Percentiles rank a stretch among this genome's conserved stretches.
Conservation (phyloP, 1,140 invertebrate species). For the Ptiloglossa arizonensis region DNA sequence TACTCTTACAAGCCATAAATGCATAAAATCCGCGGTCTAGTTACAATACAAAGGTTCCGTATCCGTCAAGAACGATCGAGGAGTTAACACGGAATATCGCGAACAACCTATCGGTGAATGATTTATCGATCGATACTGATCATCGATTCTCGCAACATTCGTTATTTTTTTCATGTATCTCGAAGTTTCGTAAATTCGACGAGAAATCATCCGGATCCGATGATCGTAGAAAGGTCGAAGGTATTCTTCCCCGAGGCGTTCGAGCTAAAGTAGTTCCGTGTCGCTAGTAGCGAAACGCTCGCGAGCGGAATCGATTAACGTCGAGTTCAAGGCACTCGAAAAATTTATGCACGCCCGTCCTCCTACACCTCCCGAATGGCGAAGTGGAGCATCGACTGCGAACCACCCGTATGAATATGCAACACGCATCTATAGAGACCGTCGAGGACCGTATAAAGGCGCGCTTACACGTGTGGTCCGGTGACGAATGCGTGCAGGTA, state of each 20-base stretch:
- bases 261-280: background rate
- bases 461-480: constrained; percentile 55
- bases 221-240: background rate
- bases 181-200: no score
- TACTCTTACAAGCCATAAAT: no score
- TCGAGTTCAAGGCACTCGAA: constrained; percentile 56
- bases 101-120: no score
- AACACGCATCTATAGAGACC: constrained; percentile 53
- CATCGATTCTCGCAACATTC: no score
- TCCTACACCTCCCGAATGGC: constrained; percentile 66
- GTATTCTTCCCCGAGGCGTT: background rate
- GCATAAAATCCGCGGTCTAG: no score
- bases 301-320: constrained; percentile 56
- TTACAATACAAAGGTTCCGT: no score
- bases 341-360: constrained; percentile 71
- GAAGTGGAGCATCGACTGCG: constrained; percentile 64
- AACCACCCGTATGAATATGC: constrained; percentile 67
- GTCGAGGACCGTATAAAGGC: constrained; percentile 45
- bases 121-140: no score
- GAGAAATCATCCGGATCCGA: no score
- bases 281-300: constrained; percentile 13
- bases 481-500: constrained; percentile 63
- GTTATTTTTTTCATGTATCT: no score
- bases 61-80: no score
- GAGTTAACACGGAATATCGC: no score